phyloP scores from a whole-genome alignment of 2,888 invertebrate species.

The Drosophila crucigera region DNA sequence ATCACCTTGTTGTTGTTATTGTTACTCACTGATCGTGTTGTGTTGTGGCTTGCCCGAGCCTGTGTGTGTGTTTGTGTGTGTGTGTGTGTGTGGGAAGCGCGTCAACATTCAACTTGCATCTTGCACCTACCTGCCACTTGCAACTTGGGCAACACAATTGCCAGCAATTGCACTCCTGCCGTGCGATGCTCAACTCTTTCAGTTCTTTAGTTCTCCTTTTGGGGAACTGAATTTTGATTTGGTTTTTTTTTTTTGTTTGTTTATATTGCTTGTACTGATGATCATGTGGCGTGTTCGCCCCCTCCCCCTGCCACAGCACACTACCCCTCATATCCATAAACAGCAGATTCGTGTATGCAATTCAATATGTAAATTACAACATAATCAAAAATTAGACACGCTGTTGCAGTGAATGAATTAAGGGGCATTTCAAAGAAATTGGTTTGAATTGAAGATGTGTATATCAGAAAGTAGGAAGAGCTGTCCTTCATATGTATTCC shows the following conservation, averaged over 20 bases:
- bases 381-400: slow-evolving; percentile 82
- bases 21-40: slow-evolving; percentile 16
- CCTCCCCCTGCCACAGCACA: not conserved
- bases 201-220: slow-evolving; percentile 5
- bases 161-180: slow-evolving; percentile 64
- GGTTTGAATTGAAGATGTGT: not conserved
- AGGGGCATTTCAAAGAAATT: not conserved
- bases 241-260: slow-evolving; percentile 40
- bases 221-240: slow-evolving; percentile 33
- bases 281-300: slow-evolving; percentile 35
- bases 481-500: not conserved
- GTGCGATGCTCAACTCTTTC: slow-evolving; percentile 32
- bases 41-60: slow-evolving; percentile 32
- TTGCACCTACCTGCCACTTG: slow-evolving; percentile 23
- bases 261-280: slow-evolving; percentile 32
- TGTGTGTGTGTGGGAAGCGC: slow-evolving; percentile 67
- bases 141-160: slow-evolving; percentile 51
- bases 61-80: slow-evolving; percentile 21
- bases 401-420: slow-evolving; percentile 33
- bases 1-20: slow-evolving; percentile 41
- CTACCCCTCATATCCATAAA: not conserved
- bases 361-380: slow-evolving; percentile 81
- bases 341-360: slow-evolving; percentile 61
- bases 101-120: slow-evolving; percentile 44
- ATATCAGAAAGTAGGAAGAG: too few species aligned